phyloP scores from a whole-genome alignment of 2,797 vertebrate species.

The Miopithecus talapoin region DNA sequence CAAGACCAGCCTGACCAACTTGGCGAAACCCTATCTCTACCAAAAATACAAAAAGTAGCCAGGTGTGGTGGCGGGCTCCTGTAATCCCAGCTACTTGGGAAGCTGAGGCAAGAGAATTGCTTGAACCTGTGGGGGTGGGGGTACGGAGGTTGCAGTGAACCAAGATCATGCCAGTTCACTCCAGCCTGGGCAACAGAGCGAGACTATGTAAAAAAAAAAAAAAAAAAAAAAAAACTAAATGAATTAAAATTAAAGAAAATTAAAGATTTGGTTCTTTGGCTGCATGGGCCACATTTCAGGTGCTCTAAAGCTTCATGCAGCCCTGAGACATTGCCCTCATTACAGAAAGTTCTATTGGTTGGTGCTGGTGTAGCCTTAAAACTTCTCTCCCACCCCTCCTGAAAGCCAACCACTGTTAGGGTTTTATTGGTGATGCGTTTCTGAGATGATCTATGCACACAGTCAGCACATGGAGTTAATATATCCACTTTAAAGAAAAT shows the following conservation, averaged over 20 bases:
- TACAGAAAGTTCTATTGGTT: not conserved
- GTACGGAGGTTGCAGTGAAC: too few relatives aligned
- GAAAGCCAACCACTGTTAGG: not conserved
- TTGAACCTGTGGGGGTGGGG: too few relatives aligned
- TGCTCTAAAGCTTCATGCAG: not conserved
- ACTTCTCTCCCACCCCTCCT: not conserved
- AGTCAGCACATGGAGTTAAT: not conserved
- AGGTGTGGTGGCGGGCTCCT: too few relatives aligned
- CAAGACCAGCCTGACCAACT: too few relatives aligned
- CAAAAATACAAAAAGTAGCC: too few relatives aligned
- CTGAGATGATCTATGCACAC: not conserved
- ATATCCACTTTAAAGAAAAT: not conserved
- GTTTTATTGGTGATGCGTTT: not conserved
- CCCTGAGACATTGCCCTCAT: not conserved
- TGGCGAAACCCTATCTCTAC: too few relatives aligned
- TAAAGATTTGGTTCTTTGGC: not conserved
- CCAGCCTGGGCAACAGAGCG: too few relatives aligned
- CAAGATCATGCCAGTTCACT: too few relatives aligned
- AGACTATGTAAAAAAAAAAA: too few relatives aligned
- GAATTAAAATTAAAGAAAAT: not conserved
- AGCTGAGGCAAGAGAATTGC: too few relatives aligned
- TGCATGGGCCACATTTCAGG: not conserved
- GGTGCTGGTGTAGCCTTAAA: not conserved
- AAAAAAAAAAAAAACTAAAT: not conserved
- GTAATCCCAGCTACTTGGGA: too few relatives aligned